Conservation (phyloP, 2,113 vertebrate species). For the Globicephala melas region DNA sequence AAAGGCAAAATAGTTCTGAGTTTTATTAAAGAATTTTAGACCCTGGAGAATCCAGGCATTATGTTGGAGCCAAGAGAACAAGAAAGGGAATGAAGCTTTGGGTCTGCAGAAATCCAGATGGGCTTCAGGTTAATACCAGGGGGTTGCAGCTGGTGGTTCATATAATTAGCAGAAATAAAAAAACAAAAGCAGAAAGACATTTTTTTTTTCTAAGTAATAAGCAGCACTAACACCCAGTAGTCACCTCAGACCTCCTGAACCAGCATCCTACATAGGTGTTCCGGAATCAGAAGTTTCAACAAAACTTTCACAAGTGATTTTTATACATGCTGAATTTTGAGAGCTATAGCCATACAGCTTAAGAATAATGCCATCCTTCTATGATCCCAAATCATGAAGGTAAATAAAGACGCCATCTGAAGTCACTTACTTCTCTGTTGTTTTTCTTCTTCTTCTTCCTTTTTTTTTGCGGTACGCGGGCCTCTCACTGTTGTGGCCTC, state of each 20-base stretch:
- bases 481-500: no score
- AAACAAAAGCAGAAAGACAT: background rate
- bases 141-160: background rate
- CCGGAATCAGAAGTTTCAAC: background rate
- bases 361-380: background rate
- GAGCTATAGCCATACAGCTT: background rate
- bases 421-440: background rate
- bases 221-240: background rate
- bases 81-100: background rate
- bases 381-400: background rate
- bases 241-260: background rate
- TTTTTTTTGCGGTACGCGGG: no score
- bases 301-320: background rate
- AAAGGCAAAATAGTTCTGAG: background rate
- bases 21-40: constrained; percentile 14
- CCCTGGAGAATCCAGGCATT: background rate
- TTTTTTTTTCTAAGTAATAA: background rate
- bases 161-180: background rate
- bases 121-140: background rate
- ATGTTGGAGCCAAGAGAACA: background rate
- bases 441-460: no score
- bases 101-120: constrained; percentile 3
- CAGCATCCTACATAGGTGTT: background rate
- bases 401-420: background rate
- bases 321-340: background rate